Conservation (phyloP, 2,797 vertebrate genomes). For the Petrocephalus sullivani region DNA sequence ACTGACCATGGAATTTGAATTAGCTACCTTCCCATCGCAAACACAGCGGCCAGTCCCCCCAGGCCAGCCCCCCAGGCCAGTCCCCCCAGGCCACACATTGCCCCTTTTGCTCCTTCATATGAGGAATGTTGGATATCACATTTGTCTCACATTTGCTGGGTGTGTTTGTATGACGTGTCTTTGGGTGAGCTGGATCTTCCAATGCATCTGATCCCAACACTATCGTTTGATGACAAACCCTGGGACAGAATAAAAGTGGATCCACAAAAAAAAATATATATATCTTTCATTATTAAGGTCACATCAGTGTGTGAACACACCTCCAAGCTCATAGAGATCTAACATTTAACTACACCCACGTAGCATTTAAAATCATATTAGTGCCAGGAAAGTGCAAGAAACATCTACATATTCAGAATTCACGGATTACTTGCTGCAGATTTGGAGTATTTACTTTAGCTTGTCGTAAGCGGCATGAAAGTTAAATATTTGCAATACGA, state of each 20-base stretch:
- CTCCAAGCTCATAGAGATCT: neutral
- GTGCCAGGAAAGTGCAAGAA: neutral
- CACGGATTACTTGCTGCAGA: neutral
- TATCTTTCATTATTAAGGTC: neutral
- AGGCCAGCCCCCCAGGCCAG: neutral
- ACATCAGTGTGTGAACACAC: neutral
- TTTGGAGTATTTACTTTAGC: neutral
- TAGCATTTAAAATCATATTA: neutral
- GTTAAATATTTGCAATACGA: neutral
- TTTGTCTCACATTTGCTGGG: neutral
- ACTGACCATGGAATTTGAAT: neutral
- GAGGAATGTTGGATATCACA: neutral
- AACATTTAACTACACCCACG: neutral
- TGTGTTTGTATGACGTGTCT: neutral
- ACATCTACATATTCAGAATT: neutral
- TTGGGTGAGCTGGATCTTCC: neutral
- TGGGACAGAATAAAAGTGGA: neutral
- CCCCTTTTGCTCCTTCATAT: neutral
- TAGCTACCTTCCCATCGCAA: neutral
- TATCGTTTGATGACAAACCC: neutral
- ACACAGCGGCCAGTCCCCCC: neutral
- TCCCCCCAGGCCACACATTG: neutral
- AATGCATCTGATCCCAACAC: neutral
- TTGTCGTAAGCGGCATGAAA: neutral
- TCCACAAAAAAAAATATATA: neutral